Base-by-base conservation (phyloP, 1,140 invertebrate genomes). In the Euwallacea similis region DNA sequence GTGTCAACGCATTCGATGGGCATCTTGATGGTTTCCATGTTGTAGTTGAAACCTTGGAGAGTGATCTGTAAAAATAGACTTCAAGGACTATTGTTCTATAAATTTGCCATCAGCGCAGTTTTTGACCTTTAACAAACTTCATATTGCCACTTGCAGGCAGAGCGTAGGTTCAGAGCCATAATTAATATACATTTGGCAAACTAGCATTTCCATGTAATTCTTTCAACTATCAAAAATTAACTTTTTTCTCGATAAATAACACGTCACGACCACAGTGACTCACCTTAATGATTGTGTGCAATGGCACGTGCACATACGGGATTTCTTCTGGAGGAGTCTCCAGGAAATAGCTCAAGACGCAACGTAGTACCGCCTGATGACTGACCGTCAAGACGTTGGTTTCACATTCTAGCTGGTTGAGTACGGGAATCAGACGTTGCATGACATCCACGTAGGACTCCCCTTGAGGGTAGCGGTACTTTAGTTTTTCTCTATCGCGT, bases 381-480 rank as follows among this genome's bases (percentile, higher is more conserved):
- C 92, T 93, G 7, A 98, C 87, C 10, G 96, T 91, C 44, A 98
- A 83, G 0, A 97, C 89, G 80, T 96, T 94, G 72, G 91, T 89
- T 71, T 94, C 90, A 70, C 90, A 86, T 76, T 97, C 93, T 10
- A 97, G 81, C 74, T 95, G 94, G 0, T 86, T 84, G 0, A 93
- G 83, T 1, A 96, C 91, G 7, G 93, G 92, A 42, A 93, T 88
- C 16, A 96, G 83, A n/a, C 94, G 84, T 13, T 88, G 86, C 85
- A 96, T 93, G 50, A 95, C 88, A 81, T 97, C 94, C 71, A 93
- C 86, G 80, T 96, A 96, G 9, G 91, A 93, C 78, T 98, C 95
- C 15, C 95, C 95, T 86, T 91, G 92, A 0, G 94, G 94, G 82
- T 97, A 97, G 50, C 95, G 88, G 82, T 97, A 98, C 74, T 91